A percentile compares a stretch with the other conserved stretches of the same genome.
Conservation (phyloP, 1,140 invertebrate genomes). For the Atopsyche davidsoni region DNA sequence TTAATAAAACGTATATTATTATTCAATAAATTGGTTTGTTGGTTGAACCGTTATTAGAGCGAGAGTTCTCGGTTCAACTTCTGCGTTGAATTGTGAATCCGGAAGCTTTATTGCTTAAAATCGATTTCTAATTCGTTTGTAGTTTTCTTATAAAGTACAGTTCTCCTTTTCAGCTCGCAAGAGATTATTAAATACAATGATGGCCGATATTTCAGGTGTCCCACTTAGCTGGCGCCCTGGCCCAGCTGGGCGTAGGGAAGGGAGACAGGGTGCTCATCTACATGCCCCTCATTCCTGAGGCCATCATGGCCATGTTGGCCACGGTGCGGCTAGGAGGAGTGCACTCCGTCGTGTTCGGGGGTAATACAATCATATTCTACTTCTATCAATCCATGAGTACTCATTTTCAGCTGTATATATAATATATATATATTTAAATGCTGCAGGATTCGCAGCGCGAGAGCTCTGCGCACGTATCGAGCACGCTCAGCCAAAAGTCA, state of each 20-base stretch:
- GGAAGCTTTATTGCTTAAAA: too few relatives aligned
- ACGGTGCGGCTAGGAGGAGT: constrained; percentile 75
- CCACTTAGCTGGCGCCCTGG: constrained; percentile 68
- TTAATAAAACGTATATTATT: too few relatives aligned
- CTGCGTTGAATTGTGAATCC: too few relatives aligned
- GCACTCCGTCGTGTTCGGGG: constrained; percentile 85
- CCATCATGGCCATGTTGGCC: constrained; percentile 79
- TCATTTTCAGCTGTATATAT: background rate
- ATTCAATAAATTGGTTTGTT: too few relatives aligned
- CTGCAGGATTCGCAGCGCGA: constrained; percentile 76
- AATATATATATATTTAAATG: constrained; percentile 13
- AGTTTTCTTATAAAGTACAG: too few relatives aligned
- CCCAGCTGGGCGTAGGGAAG: constrained; percentile 63
- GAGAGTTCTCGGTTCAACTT: too few relatives aligned
- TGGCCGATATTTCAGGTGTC: constrained; percentile 64
- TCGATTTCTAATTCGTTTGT: too few relatives aligned
- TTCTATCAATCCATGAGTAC: background rate
- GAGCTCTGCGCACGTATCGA: constrained; percentile 81
- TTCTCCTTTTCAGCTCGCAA: too few relatives aligned
- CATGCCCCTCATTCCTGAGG: constrained; percentile 87
- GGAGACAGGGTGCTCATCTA: constrained; percentile 82
- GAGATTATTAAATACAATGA: too few relatives aligned
- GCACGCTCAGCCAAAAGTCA: constrained; percentile 80
- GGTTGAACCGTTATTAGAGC: too few relatives aligned
- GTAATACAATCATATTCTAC: constrained; percentile 40